A percentile compares a stretch with the other conserved stretches of the same genome.
phyloP scores from a whole-genome alignment of 2,113 vertebrate species.

The Conger conger region DNA sequence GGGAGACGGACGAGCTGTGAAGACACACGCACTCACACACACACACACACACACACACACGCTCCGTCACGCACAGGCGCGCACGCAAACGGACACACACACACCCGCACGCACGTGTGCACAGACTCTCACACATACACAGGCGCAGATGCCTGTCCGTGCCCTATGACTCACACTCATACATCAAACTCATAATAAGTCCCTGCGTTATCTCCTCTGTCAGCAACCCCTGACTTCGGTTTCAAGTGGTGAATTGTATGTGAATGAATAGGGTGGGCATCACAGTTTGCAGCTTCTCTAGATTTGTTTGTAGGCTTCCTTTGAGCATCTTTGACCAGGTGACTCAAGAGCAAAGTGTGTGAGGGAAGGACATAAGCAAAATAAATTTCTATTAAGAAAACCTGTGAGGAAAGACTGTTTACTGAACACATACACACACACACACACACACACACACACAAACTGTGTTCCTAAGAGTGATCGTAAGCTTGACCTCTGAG shows the following conservation, averaged over 20 bases:
- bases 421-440: background rate
- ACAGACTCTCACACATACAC: background rate
- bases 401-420: background rate
- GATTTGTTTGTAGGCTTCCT: background rate
- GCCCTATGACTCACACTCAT: conserved; percentile 27
- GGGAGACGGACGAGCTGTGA: conserved; percentile 96
- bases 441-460: background rate
- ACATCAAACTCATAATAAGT: conserved; percentile 20
- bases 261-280: background rate
- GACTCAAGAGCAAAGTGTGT: background rate
- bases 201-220: background rate
- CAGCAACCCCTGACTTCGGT: background rate
- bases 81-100: background rate
- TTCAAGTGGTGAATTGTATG: background rate
- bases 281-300: background rate
- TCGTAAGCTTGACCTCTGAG: background rate
- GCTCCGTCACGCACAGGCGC: background rate
- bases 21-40: conserved; percentile 25
- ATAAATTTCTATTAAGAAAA: background rate
- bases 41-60: conserved; percentile 31
- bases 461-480: background rate
- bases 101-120: conserved; percentile 33
- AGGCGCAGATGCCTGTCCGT: too few relatives aligned
- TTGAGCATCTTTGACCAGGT: background rate
- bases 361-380: background rate